These are phyloP conservation scores for Diadumene lineata DNA, from an alignment of 92 coral and sea anemone species.

Conservation along the genomic window DNA sequence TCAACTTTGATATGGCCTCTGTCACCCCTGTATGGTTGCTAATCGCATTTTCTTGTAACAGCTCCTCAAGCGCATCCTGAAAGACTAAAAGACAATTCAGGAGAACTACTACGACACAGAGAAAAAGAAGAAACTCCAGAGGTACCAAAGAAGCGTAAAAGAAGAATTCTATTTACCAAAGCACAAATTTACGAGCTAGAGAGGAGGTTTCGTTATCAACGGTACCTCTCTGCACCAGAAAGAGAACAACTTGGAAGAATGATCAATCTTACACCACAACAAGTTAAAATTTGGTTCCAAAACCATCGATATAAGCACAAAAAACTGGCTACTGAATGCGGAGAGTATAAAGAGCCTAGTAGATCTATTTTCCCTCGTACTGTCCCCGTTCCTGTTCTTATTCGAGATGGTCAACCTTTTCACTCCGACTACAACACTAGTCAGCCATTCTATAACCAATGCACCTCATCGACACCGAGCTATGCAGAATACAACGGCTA, in stretches of 20 bases:
- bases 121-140: constrained; percentile 62
- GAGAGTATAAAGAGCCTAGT: constrained; percentile 79
- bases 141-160: constrained; percentile 88
- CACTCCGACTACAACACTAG: constrained; percentile 57
- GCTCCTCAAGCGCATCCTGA: constrained; percentile 72
- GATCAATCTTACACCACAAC: constrained; percentile 97
- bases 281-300: constrained; percentile 99
- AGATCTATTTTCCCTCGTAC: constrained; percentile 87
- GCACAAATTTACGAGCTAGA: constrained; percentile 97
- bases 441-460: constrained; percentile 38
- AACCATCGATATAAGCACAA: constrained; percentile 98
- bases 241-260: constrained; percentile 96
- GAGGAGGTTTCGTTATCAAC: constrained; percentile 94
- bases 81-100: constrained; percentile 50
- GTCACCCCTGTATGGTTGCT: constrained; percentile 45
- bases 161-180: constrained; percentile 95
- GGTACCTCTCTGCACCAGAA: constrained; percentile 99
- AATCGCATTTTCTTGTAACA: constrained; percentile 58
- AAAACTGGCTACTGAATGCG: constrained; percentile 93
- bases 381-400: constrained; percentile 89
- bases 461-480: constrained; percentile 34
- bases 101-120: constrained; percentile 47
- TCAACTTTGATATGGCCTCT: constrained; percentile 46
- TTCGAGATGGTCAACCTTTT: constrained; percentile 94
- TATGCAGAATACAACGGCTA: constrained; percentile 43